These are phyloP conservation scores for Oreocharis arfaki DNA, from an alignment of 2,113 vertebrate genomes.

Conservation along the genomic window DNA sequence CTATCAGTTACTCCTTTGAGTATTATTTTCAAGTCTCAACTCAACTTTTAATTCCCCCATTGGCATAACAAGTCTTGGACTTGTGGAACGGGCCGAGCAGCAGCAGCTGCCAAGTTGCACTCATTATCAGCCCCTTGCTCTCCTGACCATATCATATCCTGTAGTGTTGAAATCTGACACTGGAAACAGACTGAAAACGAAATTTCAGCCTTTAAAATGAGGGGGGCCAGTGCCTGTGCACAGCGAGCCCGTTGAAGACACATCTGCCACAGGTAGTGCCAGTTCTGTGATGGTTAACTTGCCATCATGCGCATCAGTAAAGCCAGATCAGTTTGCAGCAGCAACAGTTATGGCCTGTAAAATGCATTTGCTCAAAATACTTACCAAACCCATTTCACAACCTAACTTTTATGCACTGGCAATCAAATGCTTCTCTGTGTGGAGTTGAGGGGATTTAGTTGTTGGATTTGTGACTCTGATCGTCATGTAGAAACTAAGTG, in stretches of 20 bases:
- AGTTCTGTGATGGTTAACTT: too few species aligned
- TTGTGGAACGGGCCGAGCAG: constrained; percentile 24
- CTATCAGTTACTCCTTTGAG: background rate
- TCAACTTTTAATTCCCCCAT: background rate
- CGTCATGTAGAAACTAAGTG: background rate
- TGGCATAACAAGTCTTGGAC: background rate
- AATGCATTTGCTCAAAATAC: background rate
- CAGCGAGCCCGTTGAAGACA: background rate
- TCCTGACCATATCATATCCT: background rate
- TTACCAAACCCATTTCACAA: background rate
- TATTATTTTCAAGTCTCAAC: constrained; percentile 29
- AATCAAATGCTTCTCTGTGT: background rate
- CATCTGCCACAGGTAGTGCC: background rate
- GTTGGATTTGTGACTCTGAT: background rate
- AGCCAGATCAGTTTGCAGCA: background rate
- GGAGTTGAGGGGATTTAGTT: background rate
- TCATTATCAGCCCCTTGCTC: background rate
- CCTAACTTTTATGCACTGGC: background rate
- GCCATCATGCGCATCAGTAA: background rate
- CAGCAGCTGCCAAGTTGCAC: constrained; percentile 12
- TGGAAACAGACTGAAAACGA: background rate
- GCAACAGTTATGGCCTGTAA: background rate
- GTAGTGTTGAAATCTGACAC: background rate
- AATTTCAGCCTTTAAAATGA: background rate
- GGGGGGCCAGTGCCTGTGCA: background rate